Evolutionary conservation across 2,797 vertebrate species (phyloP), one percentile per base, ranked within the genome.

Genomic region (Pangasius mekongensis): DNA sequence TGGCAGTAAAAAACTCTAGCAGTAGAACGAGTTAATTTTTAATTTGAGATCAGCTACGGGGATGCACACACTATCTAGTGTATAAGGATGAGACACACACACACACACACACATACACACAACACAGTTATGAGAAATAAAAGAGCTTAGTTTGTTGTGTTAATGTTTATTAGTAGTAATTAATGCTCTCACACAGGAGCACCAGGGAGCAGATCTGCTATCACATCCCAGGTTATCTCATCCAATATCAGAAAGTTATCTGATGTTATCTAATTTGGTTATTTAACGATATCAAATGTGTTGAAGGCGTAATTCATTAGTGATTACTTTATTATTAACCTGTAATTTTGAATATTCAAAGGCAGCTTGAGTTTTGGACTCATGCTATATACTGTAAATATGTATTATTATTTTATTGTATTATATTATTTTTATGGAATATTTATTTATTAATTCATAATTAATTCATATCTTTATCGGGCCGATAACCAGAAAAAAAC

Each of bases 11-110:
- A 92, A 84, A 82, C 22, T 88, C 69, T 89, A 86, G 66, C 83
- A 86, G 60, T 83, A 86, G 88, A 86, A 88, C 91, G 84, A 89
- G 93, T 95, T 95, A 95, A 95, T 95, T 90, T 94, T 94, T 93
- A 89, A 94, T 91, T 82, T 47, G 58, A 89, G 90, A 89, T 83
- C 77, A 76, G 62, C 83, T 86, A 30, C 87, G 74, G 60, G 81
- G 39, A 77, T 90, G 90, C 11, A 82, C 11, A 82, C 88, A 83
- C 22, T 87, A 90, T 91, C 64, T 91, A 88, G 64, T 58, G 86
- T 47, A 85, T 91, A 89, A 49, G 91, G 77, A 80, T 86, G 84
- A 16, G 49, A 89, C 74, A 56, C 47, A 87, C 83, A 85, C 54
- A 39, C 66, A 82, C 54, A 82, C 52, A 56, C 18, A 58, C 77